phyloP scores from a whole-genome alignment of 2,113 vertebrate species.

The Petrocephalus zakoni region DNA sequence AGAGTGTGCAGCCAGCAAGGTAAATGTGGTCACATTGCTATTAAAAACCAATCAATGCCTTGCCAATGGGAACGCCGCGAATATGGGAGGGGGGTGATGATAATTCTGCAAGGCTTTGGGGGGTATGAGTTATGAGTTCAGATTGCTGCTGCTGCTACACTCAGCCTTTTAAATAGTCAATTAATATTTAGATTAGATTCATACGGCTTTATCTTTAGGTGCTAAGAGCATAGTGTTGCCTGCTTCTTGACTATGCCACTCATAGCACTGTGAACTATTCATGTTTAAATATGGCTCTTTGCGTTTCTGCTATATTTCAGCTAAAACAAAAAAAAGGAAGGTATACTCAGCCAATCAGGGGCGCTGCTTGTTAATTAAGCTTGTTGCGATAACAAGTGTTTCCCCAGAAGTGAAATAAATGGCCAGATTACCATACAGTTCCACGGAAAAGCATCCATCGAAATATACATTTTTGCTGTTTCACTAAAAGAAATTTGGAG shows the following conservation, averaged over 20 bases:
- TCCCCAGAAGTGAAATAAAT: not conserved
- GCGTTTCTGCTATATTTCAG: not conserved
- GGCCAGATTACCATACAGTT: not conserved
- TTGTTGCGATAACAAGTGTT: not conserved
- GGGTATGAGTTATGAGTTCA: not conserved
- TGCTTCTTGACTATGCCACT: not conserved
- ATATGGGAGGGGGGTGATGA: conserved; percentile 11
- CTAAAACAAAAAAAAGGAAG: not conserved
- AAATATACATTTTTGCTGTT: not conserved
- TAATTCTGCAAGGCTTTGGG: not conserved
- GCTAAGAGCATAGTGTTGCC: not conserved
- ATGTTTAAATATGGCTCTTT: not conserved
- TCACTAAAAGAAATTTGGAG: not conserved
- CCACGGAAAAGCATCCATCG: not conserved
- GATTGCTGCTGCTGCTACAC: not conserved
- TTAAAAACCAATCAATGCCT: conserved; percentile 50
- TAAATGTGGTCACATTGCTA: conserved; percentile 34
- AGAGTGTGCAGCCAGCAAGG: not conserved
- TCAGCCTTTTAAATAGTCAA: not conserved
- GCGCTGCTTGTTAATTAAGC: not conserved
- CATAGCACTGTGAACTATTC: not conserved
- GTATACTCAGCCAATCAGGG: not conserved
- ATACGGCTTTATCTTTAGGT: not conserved
- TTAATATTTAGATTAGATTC: not conserved
- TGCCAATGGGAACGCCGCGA: not conserved